A percentile compares a stretch with the other conserved stretches of the same genome.
Conservation (phyloP, 2,113 vertebrate genomes). For the Sigmodon hispidus region DNA sequence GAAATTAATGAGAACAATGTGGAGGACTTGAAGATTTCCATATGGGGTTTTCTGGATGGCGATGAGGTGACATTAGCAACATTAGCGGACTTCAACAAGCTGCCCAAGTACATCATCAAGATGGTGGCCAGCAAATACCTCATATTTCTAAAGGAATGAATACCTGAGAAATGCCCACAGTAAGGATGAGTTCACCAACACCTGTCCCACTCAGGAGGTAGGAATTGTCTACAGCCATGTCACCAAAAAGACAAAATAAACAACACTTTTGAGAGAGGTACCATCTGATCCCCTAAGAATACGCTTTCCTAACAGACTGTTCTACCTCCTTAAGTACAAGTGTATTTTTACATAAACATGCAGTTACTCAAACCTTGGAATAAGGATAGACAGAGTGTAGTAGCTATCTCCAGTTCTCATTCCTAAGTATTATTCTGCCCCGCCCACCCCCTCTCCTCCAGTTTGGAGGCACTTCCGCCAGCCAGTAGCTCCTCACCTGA, state of each 20-base stretch:
- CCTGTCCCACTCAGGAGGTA: constrained; percentile 97
- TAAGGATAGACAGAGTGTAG: constrained; percentile 83
- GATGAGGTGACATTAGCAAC: constrained; percentile 98
- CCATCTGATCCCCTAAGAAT: constrained; percentile 52
- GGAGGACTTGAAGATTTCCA: constrained; percentile 92
- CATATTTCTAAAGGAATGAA: constrained; percentile 95
- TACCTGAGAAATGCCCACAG: constrained; percentile 95
- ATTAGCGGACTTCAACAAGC: constrained; percentile 95
- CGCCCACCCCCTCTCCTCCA: not conserved
- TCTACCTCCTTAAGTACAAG: constrained; percentile 82
- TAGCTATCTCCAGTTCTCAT: constrained; percentile 77
- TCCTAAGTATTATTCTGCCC: constrained; percentile 68
- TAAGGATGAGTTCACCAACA: constrained; percentile 97
- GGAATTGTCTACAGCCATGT: constrained; percentile 97
- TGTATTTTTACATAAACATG: constrained; percentile 83
- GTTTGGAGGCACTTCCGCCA: constrained; percentile 19
- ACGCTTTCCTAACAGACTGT: constrained; percentile 82
- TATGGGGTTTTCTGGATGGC: constrained; percentile 94
- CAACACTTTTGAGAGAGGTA: constrained; percentile 56
- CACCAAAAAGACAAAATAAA: constrained; percentile 97
- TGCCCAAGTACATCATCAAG: constrained; percentile 98
- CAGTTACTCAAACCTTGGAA: constrained; percentile 82
- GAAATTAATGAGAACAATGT: constrained; percentile 98
- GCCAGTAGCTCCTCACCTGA: not conserved
- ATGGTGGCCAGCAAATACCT: constrained; percentile 97